Evolutionary conservation across 1,140 invertebrate species (phyloP), one percentile per base, ranked within the genome.

Genomic region (Listronotus oregonensis): DNA sequence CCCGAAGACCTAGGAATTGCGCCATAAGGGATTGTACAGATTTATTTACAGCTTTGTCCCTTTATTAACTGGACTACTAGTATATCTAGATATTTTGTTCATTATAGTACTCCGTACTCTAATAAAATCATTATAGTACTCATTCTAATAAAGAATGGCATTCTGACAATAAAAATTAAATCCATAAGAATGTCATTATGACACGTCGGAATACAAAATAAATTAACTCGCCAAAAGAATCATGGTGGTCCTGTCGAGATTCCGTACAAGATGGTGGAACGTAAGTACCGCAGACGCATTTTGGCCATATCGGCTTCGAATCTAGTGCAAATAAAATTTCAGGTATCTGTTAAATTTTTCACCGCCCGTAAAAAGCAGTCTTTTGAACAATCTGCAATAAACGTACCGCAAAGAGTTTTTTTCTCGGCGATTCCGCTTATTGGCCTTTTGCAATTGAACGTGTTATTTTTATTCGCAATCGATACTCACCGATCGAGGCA

Each of bases 391-490:
- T 62, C 31, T 21, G 50, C 60, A 62, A 62, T 62, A 62, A 62
- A 62, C 52, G 51, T 46, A 62, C 60, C 60, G 60, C 60, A 52
- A 62, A 62, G 49, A 6, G 12, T 44, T 62, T 62, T 62, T 62
- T 55, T 54, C 49, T 21, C 21, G 31, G 8, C 60, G 18, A 54
- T 62, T 62, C 60, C 47, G 60, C 49, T 47, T 62, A 62, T 15
- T 27, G 60, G 44, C 47, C 52, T 62, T 62, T 62, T 62, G 51
- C 39, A 62, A 62, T 62, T 62, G 60, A 62, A 62, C 60, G 49
- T 59, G 60, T 62, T 62, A 62, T 62, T 62, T 62, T 62, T 62
- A 62, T 62, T 62, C 60, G 49, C 47, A 34, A 62, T 62, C 60
- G 60, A 61, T 61, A 61, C 58, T 52, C 46, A 46, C 44, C 58